phyloP scores from a whole-genome alignment of 2,888 invertebrate genomes.

The Drosophila merina region DNA sequence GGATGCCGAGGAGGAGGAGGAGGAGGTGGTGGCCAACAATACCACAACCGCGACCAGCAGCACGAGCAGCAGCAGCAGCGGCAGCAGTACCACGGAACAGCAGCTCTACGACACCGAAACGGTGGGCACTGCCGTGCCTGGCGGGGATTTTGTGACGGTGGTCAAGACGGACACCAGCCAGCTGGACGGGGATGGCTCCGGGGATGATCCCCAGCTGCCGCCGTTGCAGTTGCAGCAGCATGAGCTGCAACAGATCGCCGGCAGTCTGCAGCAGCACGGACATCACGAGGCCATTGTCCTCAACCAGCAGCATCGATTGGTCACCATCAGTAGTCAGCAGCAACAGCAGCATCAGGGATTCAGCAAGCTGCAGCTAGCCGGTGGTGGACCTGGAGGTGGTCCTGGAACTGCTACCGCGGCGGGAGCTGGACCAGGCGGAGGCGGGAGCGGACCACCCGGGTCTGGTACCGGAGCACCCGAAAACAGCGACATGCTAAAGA shows the following conservation, averaged over 20 bases:
- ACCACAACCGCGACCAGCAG: constrained; percentile 51
- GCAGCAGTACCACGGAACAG: constrained; percentile 22
- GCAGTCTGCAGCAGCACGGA: constrained; percentile 57
- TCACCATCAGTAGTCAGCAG: constrained; percentile 60
- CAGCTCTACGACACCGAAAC: constrained; percentile 78
- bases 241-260: constrained; percentile 64
- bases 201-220: constrained; percentile 59
- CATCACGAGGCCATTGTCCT: constrained; percentile 74
- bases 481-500: constrained; percentile 84
- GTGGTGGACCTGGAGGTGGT: constrained; percentile 8
- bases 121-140: constrained; percentile 37
- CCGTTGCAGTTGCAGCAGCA: constrained; percentile 67
- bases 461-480: constrained; percentile 64
- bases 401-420: constrained; percentile 44
- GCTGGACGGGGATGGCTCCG: constrained; percentile 60
- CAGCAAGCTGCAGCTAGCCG: constrained; percentile 52
- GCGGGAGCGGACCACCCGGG: constrained; percentile 11
- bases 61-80: constrained; percentile 31
- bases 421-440: constrained; percentile 15
- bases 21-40: neutral
- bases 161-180: constrained; percentile 60
- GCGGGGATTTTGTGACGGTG: constrained; percentile 54
- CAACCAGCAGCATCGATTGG: constrained; percentile 69
- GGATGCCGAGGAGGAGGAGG: constrained; percentile 60
- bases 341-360: constrained; percentile 58